These are phyloP conservation scores for Galerucella calmariensis DNA, from an alignment of 2,888 invertebrate genomes.

Conservation along the genomic window DNA sequence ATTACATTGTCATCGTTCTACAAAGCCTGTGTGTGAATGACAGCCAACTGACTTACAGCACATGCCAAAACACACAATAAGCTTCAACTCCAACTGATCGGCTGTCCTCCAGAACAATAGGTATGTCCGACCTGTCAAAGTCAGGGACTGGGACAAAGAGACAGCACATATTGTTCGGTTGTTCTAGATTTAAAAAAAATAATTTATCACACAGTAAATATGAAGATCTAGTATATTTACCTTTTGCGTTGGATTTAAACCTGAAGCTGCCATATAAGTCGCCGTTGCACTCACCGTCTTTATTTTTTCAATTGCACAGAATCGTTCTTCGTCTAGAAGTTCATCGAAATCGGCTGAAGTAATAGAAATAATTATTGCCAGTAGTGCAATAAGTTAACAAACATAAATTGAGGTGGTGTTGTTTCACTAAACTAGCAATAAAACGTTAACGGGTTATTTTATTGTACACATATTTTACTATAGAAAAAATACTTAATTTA, in stretches of 20 bases:
- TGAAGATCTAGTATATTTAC: slow-evolving; percentile 60
- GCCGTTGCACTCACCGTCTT: slow-evolving; percentile 90
- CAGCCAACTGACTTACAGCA: no score
- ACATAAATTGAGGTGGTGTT: not conserved
- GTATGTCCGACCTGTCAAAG: no score
- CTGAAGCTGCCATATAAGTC: slow-evolving; percentile 96
- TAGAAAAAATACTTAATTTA: not conserved
- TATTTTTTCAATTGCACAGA: slow-evolving; percentile 92
- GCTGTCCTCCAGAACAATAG: no score
- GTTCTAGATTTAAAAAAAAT: no score
- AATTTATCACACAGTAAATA: no score
- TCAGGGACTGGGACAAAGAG: no score
- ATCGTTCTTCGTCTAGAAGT: slow-evolving; percentile 85
- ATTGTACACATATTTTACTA: not conserved
- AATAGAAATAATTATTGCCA: slow-evolving; percentile 29
- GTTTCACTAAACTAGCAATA: not conserved
- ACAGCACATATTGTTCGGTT: no score
- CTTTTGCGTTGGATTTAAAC: slow-evolving; percentile 83
- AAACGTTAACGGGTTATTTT: not conserved
- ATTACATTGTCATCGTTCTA: no score
- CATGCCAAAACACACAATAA: no score
- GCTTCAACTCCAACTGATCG: no score
- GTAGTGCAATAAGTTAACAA: not conserved
- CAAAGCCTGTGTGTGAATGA: no score
- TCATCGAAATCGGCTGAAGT: slow-evolving; percentile 88